These are phyloP conservation scores for Monochamus saltuarius DNA, from an alignment of 1,140 invertebrate species.

Conservation along the genomic window DNA sequence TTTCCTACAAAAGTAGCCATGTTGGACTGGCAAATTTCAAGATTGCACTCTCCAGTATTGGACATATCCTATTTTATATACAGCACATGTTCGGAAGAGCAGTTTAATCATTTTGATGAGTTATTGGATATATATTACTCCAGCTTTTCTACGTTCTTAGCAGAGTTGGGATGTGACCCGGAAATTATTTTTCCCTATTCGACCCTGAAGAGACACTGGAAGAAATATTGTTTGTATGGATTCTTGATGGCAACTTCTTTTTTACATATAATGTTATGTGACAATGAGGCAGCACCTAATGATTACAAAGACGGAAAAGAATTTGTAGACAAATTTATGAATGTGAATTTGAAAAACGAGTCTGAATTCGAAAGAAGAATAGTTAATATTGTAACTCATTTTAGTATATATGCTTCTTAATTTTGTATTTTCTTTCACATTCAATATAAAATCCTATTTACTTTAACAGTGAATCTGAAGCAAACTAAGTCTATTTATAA, in stretches of 20 bases:
- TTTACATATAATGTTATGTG: background rate
- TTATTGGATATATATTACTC: slow-evolving; percentile 2
- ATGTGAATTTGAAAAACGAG: background rate
- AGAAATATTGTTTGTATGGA: slow-evolving; percentile 16
- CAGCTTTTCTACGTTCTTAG: background rate
- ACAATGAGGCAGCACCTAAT: background rate
- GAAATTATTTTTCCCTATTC: slow-evolving; percentile 1
- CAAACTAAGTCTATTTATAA: no score
- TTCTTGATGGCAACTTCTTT: background rate
- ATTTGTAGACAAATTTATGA: background rate
- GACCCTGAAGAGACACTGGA: slow-evolving; percentile 21
- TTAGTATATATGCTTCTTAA: no score
- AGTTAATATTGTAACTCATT: background rate
- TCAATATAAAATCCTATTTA: no score
- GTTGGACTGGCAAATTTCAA: slow-evolving; percentile 59
- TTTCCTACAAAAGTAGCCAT: slow-evolving; percentile 17
- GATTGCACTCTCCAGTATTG: slow-evolving; percentile 58
- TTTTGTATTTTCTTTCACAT: no score
- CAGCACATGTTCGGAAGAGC: slow-evolving; percentile 54
- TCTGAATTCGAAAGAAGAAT: background rate
- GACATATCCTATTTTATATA: slow-evolving; percentile 61
- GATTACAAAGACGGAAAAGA: background rate
- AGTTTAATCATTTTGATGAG: slow-evolving; percentile 28
- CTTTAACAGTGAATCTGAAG: no score
- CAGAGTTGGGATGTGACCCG: background rate